Conservation (phyloP, 2,113 vertebrate species). For the Isurus oxyrinchus region DNA sequence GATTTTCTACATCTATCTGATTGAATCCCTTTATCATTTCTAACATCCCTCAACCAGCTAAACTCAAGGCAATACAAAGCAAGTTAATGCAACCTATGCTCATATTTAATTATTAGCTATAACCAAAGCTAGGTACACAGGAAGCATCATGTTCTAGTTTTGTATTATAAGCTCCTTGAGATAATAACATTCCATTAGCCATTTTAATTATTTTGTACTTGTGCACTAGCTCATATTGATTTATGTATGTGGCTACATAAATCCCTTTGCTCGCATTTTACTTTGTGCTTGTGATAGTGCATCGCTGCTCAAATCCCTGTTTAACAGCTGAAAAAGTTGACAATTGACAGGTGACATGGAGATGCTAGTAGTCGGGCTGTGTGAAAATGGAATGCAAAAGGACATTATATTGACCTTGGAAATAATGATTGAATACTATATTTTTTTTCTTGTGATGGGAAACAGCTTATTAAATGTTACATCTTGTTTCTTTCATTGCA, state of each 20-base stretch:
- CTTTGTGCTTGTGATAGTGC: background rate
- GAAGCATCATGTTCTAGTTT: background rate
- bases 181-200: background rate
- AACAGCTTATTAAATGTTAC: constrained; percentile 32
- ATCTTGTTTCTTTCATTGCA: constrained; percentile 48
- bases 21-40: background rate
- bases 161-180: background rate
- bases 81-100: no score
- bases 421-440: background rate
- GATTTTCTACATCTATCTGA: background rate
- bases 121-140: background rate
- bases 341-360: background rate
- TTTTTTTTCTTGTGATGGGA: background rate
- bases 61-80: no score
- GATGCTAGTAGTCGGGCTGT: background rate
- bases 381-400: constrained; percentile 9
- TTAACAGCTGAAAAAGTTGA: background rate
- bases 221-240: background rate
- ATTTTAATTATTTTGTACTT: background rate
- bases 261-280: background rate
- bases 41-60: background rate
- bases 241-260: background rate
- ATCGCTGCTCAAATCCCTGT: background rate
- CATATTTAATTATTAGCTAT: background rate
- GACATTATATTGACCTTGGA: background rate